Evolutionary conservation across 2,888 invertebrate genomes (phyloP), one percentile per base, ranked within the genome.

Genomic region (Seira ritae): DNA sequence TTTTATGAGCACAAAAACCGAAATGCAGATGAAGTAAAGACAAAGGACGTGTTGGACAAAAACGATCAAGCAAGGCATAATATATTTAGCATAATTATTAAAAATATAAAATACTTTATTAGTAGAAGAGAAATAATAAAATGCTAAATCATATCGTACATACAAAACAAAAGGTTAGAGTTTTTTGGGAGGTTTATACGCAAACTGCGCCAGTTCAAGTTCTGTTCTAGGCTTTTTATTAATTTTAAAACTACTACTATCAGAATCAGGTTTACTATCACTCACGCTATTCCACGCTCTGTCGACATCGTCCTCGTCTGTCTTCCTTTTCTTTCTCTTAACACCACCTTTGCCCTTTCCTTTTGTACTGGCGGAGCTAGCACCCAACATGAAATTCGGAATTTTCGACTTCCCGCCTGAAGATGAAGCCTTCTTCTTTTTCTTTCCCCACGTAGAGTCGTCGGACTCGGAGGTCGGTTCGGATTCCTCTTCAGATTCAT

Each of bases 391-490:
- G 42, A 89, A 88, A 66, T 72, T 78, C 8, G 85, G 31, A 23
- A 84, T 69, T 23, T 84, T 80, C 6, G 84, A 77, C 67, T 84
- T 84, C 2, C 68, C 60, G 22, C 31, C 31, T 31, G 31, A 31
- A 68, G 70, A 77, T 68, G 81, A 87, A 86, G 90, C 91, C 91
- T 91, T 92, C 89, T 92, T 92, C 89, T 92, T 92, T 77, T 90
- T 91, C 55, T 91, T 90, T 12, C 92, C 91, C 93, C 93, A 93
- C 0, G 92, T 92, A 67, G 92, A 92, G 80, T 94, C 94, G 65
- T 93, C 93, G 72, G 93, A 94, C 73, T 93, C 93, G 60, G 92
- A 92, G 72, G 93, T 92, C 0, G 93, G 92, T 75, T 93, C 93
- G 3, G 86, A 85, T 22, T 69, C 86, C 65, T 86, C 86, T 67